Base-by-base conservation (phyloP, 2,113 vertebrate species). In the Neotragus moschatus region DNA sequence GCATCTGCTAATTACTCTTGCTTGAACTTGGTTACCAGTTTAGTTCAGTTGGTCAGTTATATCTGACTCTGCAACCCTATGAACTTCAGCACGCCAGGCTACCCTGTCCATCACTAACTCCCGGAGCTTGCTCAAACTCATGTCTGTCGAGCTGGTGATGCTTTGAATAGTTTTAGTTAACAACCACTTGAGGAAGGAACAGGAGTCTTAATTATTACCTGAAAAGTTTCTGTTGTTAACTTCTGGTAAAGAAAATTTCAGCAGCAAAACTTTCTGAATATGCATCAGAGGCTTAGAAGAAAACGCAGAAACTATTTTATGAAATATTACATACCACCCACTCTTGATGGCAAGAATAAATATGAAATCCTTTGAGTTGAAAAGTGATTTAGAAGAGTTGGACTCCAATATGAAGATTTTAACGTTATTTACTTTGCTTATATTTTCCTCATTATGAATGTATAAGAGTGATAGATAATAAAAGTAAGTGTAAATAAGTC, bases 371-470 rank as follows among this genome's bases (percentile, higher is more conserved):
- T 85, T 58, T 36, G 55, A 58, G 47, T 45, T 75, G 70, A 77
- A 89, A 43, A n/a, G 36, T 94, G n/a, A 92, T 89, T 95, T 75
- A 94, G 79, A 96, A 96, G 51, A 96, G 26, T 39, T 55, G 23
- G 66, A 84, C 26, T 86, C 43, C 66, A 36, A 21, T 61, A 58
- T n/a, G 77, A 95, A 95, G 79, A 58, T 87, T 49, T 93, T 92
- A 45, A 10, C 2, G 1, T 88, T 56, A 28, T 92, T 95, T 84
- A 92, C 90, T 87, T 96, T 94, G 39, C 30, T 45, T 93, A 56
- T 88, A 36, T 66, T 96, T 95, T 89, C 61, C 80, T 96, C 87
- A 45, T 93, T 93, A 88, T 75, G 43, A 73, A 88, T 77, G 16
- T 23, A 14, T 61, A 49, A 81, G 58, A 96, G 60, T 73, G 51